These are phyloP conservation scores for Bambusicola thoracicus DNA, from an alignment of 2,113 vertebrate species.

Conservation along the genomic window DNA sequence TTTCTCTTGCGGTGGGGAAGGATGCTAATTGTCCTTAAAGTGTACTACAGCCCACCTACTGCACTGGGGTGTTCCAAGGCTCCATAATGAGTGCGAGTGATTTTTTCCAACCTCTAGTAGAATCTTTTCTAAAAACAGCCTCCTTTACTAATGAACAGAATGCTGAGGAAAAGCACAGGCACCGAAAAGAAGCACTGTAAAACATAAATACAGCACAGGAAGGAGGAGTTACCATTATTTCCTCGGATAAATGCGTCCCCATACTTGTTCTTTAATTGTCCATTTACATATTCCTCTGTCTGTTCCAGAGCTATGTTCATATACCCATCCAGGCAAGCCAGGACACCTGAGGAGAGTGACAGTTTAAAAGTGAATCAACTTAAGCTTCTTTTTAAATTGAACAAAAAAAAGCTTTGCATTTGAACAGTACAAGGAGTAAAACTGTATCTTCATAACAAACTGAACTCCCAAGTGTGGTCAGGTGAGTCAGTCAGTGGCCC, in stretches of 20 bases:
- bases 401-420: neutral
- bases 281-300: slow-evolving; percentile 98
- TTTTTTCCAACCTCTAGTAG: neutral
- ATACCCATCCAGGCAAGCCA: slow-evolving; percentile 97
- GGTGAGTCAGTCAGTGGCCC: neutral
- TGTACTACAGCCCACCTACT: neutral
- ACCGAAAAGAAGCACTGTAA: neutral
- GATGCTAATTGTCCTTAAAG: neutral
- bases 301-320: slow-evolving; percentile 99
- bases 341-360: slow-evolving; percentile 83
- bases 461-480: neutral
- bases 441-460: neutral
- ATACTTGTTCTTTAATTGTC: slow-evolving; percentile 98
- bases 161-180: neutral
- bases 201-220: neutral
- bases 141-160: neutral
- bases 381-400: neutral
- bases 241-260: slow-evolving; percentile 98
- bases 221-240: slow-evolving; percentile 89
- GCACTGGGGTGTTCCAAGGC: neutral
- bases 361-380: neutral
- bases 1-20: neutral
- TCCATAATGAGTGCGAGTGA: neutral
- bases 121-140: neutral
- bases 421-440: neutral